Evolutionary conservation across 2,113 vertebrate genomes (phyloP).

Genomic region (Pseudorhombus dupliciocellatus): DNA sequence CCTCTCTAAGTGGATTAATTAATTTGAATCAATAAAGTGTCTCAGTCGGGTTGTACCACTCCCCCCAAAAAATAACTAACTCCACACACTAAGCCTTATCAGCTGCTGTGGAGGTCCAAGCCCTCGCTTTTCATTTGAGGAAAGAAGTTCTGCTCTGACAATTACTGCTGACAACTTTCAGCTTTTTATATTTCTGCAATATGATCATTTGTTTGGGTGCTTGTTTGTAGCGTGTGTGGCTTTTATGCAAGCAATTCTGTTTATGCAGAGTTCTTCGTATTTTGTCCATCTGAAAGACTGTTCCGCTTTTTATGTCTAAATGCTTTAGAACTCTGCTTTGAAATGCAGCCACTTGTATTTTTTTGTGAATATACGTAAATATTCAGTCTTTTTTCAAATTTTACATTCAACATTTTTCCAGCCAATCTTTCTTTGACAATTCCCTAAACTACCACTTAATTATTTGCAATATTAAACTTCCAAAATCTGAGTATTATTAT

Average conservation of each 20-base stretch:
- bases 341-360: no score
- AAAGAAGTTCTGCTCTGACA: slow-evolving; percentile 63
- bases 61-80: slow-evolving; percentile 63
- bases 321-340: no score
- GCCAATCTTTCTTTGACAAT: no score
- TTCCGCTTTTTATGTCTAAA: no score
- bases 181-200: slow-evolving; percentile 21
- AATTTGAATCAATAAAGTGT: slow-evolving; percentile 84
- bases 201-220: slow-evolving; percentile 37
- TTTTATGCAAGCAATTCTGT: neutral
- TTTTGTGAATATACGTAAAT: no score
- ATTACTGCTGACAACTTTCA: slow-evolving; percentile 52
- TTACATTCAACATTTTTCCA: no score
- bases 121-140: slow-evolving; percentile 44
- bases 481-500: no score
- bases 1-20: slow-evolving; percentile 84
- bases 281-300: no score
- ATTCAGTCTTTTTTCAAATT: no score
- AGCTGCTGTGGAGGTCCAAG: slow-evolving; percentile 65
- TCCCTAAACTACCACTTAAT: no score
- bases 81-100: slow-evolving; percentile 73
- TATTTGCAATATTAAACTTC: no score
- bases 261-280: no score
- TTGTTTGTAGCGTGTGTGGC: slow-evolving; percentile 7
- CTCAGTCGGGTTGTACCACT: slow-evolving; percentile 64